Conservation (phyloP, 2,797 vertebrate species). For the Sebastes matsubarae region DNA sequence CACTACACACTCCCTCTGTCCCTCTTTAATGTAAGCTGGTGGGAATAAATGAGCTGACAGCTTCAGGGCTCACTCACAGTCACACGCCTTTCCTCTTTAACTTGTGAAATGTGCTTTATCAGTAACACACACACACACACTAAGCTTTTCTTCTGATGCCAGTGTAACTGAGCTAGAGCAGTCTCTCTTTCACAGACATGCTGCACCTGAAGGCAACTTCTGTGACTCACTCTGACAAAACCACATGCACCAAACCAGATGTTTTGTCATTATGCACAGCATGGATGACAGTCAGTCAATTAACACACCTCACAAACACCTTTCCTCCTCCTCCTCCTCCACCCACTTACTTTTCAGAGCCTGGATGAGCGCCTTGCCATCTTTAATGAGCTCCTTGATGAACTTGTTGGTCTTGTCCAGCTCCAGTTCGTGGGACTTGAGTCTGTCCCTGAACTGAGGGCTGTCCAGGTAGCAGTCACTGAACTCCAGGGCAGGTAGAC, state of each 20-base stretch:
- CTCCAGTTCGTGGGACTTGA: constrained; percentile 86
- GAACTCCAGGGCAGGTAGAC: constrained; percentile 86
- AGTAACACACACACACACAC: neutral
- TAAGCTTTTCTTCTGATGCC: neutral
- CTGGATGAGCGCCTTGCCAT: constrained; percentile 85
- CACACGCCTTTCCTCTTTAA: constrained; percentile 1
- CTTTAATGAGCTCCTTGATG: constrained; percentile 90
- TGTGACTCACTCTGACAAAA: neutral
- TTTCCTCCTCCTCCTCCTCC: neutral
- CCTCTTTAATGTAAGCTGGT: neutral
- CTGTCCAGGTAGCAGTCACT: constrained; percentile 89
- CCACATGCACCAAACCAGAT: neutral
- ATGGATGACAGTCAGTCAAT: neutral
- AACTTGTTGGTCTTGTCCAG: constrained; percentile 89
- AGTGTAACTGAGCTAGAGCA: neutral
- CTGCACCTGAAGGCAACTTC: neutral
- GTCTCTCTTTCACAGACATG: neutral
- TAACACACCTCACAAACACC: neutral
- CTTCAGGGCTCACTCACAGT: constrained; percentile 7
- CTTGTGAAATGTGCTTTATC: constrained; percentile 28
- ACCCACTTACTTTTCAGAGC: constrained; percentile 87
- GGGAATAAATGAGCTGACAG: constrained; percentile 48
- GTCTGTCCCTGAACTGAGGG: constrained; percentile 84
- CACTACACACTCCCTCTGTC: neutral
- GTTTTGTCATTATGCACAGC: neutral